These are phyloP conservation scores for Apodemia mormo DNA, from an alignment of 2,888 invertebrate genomes.

Conservation along the genomic window DNA sequence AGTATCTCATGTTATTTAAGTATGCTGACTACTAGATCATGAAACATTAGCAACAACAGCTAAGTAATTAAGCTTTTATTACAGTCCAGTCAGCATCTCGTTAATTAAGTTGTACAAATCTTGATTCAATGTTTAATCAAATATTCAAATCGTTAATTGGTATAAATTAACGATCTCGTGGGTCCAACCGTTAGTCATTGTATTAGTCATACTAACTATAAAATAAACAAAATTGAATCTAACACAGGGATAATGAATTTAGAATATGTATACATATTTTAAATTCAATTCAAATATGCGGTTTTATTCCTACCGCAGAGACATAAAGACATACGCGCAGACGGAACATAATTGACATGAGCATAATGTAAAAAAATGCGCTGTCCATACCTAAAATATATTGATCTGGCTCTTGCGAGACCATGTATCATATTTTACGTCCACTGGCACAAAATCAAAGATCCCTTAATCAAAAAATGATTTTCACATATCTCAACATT, in stretches of 20 bases:
- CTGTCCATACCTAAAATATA: too few species aligned
- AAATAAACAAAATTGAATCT: neutral
- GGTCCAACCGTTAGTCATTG: neutral
- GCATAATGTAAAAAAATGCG: too few species aligned
- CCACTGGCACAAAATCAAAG: too few species aligned
- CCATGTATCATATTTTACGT: too few species aligned
- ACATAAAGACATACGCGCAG: too few species aligned
- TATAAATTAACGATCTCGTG: neutral
- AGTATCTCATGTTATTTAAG: neutral
- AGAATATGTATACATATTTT: too few species aligned
- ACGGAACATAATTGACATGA: too few species aligned
- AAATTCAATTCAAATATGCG: too few species aligned
- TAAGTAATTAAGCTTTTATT: conserved; percentile 37
- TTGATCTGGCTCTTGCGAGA: too few species aligned
- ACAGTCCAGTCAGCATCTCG: conserved; percentile 45
- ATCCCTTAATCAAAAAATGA: too few species aligned
- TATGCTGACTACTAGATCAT: neutral
- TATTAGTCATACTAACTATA: conserved; percentile 1
- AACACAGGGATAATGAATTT: neutral
- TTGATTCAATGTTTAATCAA: conserved; percentile 18
- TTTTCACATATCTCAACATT: too few species aligned
- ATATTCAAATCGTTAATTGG: conserved; percentile 16
- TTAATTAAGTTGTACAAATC: conserved; percentile 17
- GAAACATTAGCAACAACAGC: neutral
- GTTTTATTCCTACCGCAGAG: too few species aligned